Evolutionary conservation across 2,888 invertebrate genomes (phyloP).

Genomic region (Cataglyphis cursor): DNA sequence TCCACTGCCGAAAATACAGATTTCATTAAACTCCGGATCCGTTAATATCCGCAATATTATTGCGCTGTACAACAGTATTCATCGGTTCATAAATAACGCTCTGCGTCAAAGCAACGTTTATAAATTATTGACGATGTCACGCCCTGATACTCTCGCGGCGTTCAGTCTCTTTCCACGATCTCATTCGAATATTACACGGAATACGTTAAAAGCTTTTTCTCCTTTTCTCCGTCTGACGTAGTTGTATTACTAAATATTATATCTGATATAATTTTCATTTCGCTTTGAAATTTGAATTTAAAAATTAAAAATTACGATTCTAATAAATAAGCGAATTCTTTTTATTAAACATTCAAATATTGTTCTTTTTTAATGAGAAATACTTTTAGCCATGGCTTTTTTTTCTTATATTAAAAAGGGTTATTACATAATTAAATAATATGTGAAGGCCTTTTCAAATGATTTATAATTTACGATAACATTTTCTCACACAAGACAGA

Average conservation of each 20-base stretch:
- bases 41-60: conserved; percentile 70
- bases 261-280: background rate
- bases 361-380: background rate
- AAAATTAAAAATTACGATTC: background rate
- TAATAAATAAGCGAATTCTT: background rate
- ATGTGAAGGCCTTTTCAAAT: background rate
- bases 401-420: background rate
- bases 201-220: conserved; percentile 3
- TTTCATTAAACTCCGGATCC: conserved; percentile 68
- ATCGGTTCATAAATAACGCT: conserved; percentile 67
- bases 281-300: background rate
- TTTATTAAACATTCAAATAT: background rate
- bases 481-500: background rate
- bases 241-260: background rate
- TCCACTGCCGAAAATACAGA: conserved; percentile 68
- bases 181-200: background rate
- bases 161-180: conserved; percentile 24
- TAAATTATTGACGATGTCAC: conserved; percentile 50
- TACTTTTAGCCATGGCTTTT: background rate
- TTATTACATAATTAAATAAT: background rate
- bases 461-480: background rate
- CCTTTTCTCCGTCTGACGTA: background rate
- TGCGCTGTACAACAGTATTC: conserved; percentile 36
- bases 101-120: conserved; percentile 34
- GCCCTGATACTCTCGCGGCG: conserved; percentile 19